Evolutionary conservation across 2,888 invertebrate species (phyloP).

Genomic region (Aphelenchoides bicaudatus): DNA sequence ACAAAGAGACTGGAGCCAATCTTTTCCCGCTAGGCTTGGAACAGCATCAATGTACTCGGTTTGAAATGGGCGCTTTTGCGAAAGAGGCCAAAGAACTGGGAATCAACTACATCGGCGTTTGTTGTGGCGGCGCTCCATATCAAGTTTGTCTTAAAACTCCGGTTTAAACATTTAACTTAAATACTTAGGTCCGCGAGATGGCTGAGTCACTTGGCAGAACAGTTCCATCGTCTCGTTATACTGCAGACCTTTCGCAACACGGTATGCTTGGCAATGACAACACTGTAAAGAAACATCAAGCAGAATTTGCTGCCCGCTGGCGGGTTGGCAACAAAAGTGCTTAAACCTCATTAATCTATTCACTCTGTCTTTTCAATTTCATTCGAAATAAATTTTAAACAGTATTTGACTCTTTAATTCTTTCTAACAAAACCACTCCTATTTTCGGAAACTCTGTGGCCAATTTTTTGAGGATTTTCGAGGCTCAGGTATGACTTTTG

Average conservation of each 20-base stretch:
- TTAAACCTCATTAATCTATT: slow-evolving; percentile 2
- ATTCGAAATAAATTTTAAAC: too few relatives aligned
- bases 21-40: slow-evolving; percentile 2
- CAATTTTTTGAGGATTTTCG: too few relatives aligned
- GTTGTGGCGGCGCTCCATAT: slow-evolving; percentile 15
- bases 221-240: neutral
- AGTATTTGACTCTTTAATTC: too few relatives aligned
- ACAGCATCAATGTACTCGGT: slow-evolving; percentile 1
- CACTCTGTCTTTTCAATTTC: neutral
- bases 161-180: too few relatives aligned
- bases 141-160: too few relatives aligned
- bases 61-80: slow-evolving; percentile 7
- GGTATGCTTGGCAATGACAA: neutral
- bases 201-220: slow-evolving; percentile 5
- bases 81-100: slow-evolving; percentile 1
- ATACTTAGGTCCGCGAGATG: too few relatives aligned
- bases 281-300: slow-evolving; percentile 6
- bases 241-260: slow-evolving; percentile 1
- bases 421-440: too few relatives aligned
- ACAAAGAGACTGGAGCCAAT: neutral
- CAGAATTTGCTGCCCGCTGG: neutral
- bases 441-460: too few relatives aligned
- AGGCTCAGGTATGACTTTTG: too few relatives aligned
- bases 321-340: neutral
- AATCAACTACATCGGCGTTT: slow-evolving; percentile 7